A percentile compares a stretch with the other conserved stretches of the same genome.
Conservation (phyloP, 2,888 invertebrate species). For the Drosophila mercatorum region DNA sequence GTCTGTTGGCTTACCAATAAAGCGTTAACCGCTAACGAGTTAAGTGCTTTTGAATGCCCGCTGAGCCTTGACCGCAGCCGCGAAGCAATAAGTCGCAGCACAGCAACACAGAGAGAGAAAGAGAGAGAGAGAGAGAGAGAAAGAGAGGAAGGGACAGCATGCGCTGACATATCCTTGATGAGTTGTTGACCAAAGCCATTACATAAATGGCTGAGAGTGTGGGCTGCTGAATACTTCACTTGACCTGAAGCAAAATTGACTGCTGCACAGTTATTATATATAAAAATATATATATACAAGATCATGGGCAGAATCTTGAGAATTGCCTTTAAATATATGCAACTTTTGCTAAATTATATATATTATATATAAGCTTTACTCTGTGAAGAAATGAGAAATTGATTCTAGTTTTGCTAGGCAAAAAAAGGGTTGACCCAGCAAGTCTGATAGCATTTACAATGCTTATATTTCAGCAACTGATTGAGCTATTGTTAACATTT, state of each 20-base stretch:
- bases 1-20: slow-evolving; percentile 70
- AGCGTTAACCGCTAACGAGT: slow-evolving; percentile 77
- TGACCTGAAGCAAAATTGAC: slow-evolving; percentile 56
- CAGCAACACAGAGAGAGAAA: not conserved
- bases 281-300: not conserved
- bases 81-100: slow-evolving; percentile 20
- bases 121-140: not conserved
- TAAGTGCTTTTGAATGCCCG: slow-evolving; percentile 74
- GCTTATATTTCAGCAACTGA: no score
- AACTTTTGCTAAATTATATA: no score
- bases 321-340: no score
- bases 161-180: slow-evolving; percentile 68
- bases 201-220: slow-evolving; percentile 46
- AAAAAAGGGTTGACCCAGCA: no score
- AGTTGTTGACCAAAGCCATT: slow-evolving; percentile 79
- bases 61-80: slow-evolving; percentile 63
- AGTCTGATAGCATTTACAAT: no score
- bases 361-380: no score
- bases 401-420: no score
- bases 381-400: no score
- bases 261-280: slow-evolving; percentile 35
- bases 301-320: no score
- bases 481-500: no score
- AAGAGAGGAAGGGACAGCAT: not conserved
- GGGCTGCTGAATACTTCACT: slow-evolving; percentile 46